Conservation (phyloP, 2,113 vertebrate genomes). For the Macquaria australasica region DNA sequence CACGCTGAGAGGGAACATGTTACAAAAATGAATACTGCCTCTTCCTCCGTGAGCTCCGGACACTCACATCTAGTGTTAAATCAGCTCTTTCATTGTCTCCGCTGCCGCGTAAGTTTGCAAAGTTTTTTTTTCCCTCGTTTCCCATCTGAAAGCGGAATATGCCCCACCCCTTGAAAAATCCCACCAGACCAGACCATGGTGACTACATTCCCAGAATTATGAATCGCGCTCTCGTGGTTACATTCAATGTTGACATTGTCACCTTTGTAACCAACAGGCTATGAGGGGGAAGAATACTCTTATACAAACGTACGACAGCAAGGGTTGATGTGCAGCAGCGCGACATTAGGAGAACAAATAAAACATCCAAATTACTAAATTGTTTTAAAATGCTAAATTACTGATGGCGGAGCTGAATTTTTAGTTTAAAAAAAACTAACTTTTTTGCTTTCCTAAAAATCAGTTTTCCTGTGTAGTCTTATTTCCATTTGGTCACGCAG, state of each 20-base stretch:
- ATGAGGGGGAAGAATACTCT: neutral
- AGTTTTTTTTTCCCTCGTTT: slow-evolving; percentile 72
- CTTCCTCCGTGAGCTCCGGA: slow-evolving; percentile 25
- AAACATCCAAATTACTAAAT: neutral
- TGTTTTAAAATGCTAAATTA: neutral
- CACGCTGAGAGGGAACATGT: slow-evolving; percentile 27
- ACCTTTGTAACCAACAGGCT: slow-evolving; percentile 13
- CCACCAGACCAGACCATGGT: slow-evolving; percentile 70
- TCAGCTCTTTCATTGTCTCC: slow-evolving; percentile 60
- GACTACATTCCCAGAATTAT: slow-evolving; percentile 74
- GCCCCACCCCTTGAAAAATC: slow-evolving; percentile 85
- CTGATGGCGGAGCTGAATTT: neutral
- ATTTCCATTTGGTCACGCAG: slow-evolving; percentile 23
- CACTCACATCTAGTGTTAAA: slow-evolving; percentile 29
- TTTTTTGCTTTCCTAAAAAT: neutral
- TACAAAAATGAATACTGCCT: slow-evolving; percentile 40
- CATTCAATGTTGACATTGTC: slow-evolving; percentile 49
- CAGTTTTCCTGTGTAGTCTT: neutral
- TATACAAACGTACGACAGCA: neutral
- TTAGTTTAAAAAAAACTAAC: neutral
- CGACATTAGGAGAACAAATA: neutral
- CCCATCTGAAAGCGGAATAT: slow-evolving; percentile 75
- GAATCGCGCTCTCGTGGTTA: slow-evolving; percentile 53
- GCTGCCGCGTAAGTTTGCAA: slow-evolving; percentile 72
- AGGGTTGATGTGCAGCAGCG: neutral